A percentile compares a stretch with the other conserved stretches of the same genome.
phyloP scores from a whole-genome alignment of 1,140 invertebrate species.

The Scylla paramamosain region DNA sequence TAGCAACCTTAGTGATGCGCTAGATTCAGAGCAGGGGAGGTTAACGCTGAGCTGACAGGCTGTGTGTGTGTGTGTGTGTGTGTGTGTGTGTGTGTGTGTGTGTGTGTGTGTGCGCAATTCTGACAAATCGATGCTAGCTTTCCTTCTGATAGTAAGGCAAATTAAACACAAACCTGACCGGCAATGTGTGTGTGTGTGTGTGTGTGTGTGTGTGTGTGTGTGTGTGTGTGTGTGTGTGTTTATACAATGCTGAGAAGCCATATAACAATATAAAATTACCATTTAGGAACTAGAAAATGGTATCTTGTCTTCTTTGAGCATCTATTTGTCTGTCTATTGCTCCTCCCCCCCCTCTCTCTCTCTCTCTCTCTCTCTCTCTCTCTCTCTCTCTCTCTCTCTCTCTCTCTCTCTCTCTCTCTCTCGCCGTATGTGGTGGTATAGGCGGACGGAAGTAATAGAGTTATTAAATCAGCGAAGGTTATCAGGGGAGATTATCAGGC shows the following conservation, averaged over 20 bases:
- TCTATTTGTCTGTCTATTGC: background rate
- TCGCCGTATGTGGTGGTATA: background rate
- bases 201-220: background rate
- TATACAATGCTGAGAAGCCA: background rate
- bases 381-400: background rate
- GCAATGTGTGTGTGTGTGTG: background rate
- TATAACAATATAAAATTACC: too few relatives aligned
- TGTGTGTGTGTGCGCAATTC: too few relatives aligned
- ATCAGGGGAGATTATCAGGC: conserved; percentile 53
- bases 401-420: conserved; percentile 36
- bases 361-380: conserved; percentile 42
- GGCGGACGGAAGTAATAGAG: background rate
- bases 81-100: too few relatives aligned
- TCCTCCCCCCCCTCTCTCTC: background rate
- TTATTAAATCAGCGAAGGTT: conserved; percentile 51
- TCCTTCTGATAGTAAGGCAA: too few relatives aligned
- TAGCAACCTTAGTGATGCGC: too few relatives aligned
- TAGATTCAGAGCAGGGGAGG: too few relatives aligned
- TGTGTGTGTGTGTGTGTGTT: too few relatives aligned
- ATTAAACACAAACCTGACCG: background rate
- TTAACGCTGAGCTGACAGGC: too few relatives aligned
- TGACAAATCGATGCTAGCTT: too few relatives aligned
- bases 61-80: too few relatives aligned
- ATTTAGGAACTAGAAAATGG: too few relatives aligned
- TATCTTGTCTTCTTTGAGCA: too few relatives aligned